Evolutionary conservation across 2,888 invertebrate species (phyloP), one percentile per base, ranked within the genome.

Genomic region (Shargacucullia verbasci): DNA sequence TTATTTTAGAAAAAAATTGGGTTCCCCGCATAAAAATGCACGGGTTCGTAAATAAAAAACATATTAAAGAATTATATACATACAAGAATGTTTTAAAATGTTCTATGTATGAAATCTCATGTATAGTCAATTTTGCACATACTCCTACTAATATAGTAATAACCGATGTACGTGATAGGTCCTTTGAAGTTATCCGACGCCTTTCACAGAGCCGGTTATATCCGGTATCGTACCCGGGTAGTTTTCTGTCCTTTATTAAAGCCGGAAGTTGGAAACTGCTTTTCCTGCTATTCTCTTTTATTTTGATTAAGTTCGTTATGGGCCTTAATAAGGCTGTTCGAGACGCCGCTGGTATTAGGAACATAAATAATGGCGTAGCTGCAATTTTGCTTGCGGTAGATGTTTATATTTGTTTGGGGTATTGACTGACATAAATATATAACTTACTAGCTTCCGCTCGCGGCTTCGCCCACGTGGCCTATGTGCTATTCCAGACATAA

Each of bases 251-350:
- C 27, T 41, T 58, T 55, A 68, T 58, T 61, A 57, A 50, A 31
- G 11, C 54, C 13, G 57, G 57, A 68, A 72, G 54, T 58, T 49
- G 11, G 48, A 53, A 68, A 46, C 39, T 52, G 48, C 31, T 45
- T 35, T 54, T 41, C 40, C 45, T 61, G 13, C 34, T 53, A 37
- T 67, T 41, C 43, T 55, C 47, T 58, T 55, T 68, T 72, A 54
- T 67, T 67, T 48, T 35, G 55, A 60, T 54, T 66, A 45, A 58
- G 72, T 61, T 58, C 29, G 39, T 61, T 67, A 61, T 48, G 34
- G 31, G 15, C 14, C 49, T 43, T 66, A 56, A 69, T 56, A 56
- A 54, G 41, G 38, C 29, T 9, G 29, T 29, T 9, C 9, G 29
- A 9, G 29, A 29, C 7, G 29, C 29, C 9, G 29, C n/a, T n/a